These are phyloP conservation scores for Trinectes maculatus DNA, from an alignment of 2,113 vertebrate species.

Conservation along the genomic window DNA sequence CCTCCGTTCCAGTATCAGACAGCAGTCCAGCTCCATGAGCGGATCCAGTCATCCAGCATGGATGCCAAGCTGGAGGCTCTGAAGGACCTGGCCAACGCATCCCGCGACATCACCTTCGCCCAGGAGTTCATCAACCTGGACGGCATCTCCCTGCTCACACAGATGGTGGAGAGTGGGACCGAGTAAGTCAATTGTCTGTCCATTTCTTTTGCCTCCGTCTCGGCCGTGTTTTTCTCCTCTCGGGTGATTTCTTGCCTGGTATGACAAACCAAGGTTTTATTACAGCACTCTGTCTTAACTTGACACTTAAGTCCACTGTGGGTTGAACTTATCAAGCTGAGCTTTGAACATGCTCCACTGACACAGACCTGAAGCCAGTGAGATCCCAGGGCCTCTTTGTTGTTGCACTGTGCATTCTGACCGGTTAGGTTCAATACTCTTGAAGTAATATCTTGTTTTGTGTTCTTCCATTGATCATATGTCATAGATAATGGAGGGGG, in stretches of 20 bases:
- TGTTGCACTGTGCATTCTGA: slow-evolving; percentile 61
- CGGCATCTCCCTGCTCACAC: slow-evolving; percentile 94
- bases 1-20: slow-evolving; percentile 86
- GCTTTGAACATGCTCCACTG: not conserved
- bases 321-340: not conserved
- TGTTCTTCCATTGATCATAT: not conserved
- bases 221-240: not conserved
- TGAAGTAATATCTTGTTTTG: not conserved
- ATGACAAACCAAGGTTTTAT: not conserved
- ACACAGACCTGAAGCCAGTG: not conserved
- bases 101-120: slow-evolving; percentile 94
- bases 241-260: not conserved
- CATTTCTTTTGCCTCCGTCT: not conserved
- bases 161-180: slow-evolving; percentile 98
- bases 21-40: slow-evolving; percentile 91
- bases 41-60: slow-evolving; percentile 97
- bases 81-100: slow-evolving; percentile 94
- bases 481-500: not conserved
- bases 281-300: too few relatives aligned
- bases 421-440: slow-evolving; percentile 3
- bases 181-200: slow-evolving; percentile 86
- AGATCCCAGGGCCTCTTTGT: slow-evolving; percentile 10
- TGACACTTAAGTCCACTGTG: not conserved
- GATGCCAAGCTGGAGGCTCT: slow-evolving; percentile 95
- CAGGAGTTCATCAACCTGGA: slow-evolving; percentile 99